These are phyloP conservation scores for Drosophila bunnanda DNA, from an alignment of 2,888 invertebrate genomes.

Conservation along the genomic window DNA sequence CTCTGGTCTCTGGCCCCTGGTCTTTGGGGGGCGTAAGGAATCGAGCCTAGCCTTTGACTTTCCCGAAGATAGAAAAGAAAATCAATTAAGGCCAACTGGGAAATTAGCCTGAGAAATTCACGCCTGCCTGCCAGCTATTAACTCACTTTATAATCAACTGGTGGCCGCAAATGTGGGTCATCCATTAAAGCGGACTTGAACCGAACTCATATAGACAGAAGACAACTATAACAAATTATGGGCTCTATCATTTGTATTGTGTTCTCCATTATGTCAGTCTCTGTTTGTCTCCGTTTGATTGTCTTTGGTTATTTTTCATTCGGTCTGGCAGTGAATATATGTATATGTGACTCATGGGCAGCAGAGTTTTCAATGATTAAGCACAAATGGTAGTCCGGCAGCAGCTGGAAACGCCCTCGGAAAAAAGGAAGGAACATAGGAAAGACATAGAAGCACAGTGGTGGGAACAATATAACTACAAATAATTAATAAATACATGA, in stretches of 20 bases:
- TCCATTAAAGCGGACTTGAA: slow-evolving; percentile 57
- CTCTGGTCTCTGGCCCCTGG: slow-evolving; percentile 1
- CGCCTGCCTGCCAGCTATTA: slow-evolving; percentile 36
- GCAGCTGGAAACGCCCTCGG: slow-evolving; percentile 46
- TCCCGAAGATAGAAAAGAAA: slow-evolving; percentile 14
- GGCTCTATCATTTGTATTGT: slow-evolving; percentile 6
- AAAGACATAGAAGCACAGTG: slow-evolving; percentile 10
- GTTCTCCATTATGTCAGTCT: slow-evolving; percentile 28
- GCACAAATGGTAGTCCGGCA: slow-evolving; percentile 30
- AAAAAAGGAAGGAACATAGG: slow-evolving; percentile 3
- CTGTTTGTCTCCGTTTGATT: slow-evolving; percentile 22
- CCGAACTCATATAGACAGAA: slow-evolving; percentile 11
- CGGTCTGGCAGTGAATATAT: slow-evolving; percentile 26
- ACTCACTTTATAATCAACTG: slow-evolving; percentile 55
- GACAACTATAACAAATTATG: slow-evolving; percentile 39
- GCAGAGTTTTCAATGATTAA: slow-evolving; percentile 62
- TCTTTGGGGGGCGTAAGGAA: slow-evolving; percentile 12
- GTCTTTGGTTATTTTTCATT: slow-evolving; percentile 30
- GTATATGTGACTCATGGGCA: slow-evolving; percentile 61
- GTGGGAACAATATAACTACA: no score
- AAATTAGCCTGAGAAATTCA: slow-evolving; percentile 42
- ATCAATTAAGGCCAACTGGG: slow-evolving; percentile 62
- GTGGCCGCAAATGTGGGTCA: slow-evolving; percentile 58
- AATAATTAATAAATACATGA: not conserved
- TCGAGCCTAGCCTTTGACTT: slow-evolving; percentile 37